Evolutionary conservation across 92 coral and sea anemone genomes (phyloP), one percentile per base, ranked within the genome.

Genomic region (Phenganax marumi): DNA sequence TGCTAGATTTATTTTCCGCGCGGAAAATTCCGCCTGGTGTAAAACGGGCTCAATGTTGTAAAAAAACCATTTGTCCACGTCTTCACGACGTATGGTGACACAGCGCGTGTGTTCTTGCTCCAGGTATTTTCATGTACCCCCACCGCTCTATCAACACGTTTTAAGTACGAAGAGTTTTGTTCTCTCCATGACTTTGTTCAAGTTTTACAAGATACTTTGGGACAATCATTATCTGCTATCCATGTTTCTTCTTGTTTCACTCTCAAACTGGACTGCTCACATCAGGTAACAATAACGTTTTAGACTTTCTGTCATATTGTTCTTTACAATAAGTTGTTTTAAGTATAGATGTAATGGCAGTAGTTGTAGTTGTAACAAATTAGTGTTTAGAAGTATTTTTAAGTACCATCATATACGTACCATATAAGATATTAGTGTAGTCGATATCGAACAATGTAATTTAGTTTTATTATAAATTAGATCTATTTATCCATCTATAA

Each of bases 111-210:
- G 5, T 33, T 33, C 43, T 33, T 33, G 5, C 43, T 93, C 5
- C 93, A 94, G 60, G 98, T 94, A 8, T 94, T 94, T 57, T 92
- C 98, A 7, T 94, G 98, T 71, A 92, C 98, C 21, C 97, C 98
- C 52, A 54, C 89, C 10, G 88, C 90, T 48, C 63, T 94, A 79
- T 88, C 94, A 74, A 88, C 87, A 72, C 72, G 86, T 65, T 83
- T 73, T 81, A 91, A 90, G 19, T 94, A 85, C 85, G 98, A 94
- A 80, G 98, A 94, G 69, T 94, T 94, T 62, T 94, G 98, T 71
- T 94, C 98, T 22, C 89, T 94, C 25, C 93, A 94, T 70, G 98
- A 94, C 81, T 84, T 94, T 57, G 89, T 91, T 68, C 80, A 86
- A 88, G 89, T 92, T 10, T 89, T 97, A 25, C 98, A 94, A 82